Percentiles rank a stretch among this genome's conserved stretches.
These are phyloP conservation scores for Grammomys surdaster DNA, from an alignment of 2,113 vertebrate genomes.

Conservation along the genomic window DNA sequence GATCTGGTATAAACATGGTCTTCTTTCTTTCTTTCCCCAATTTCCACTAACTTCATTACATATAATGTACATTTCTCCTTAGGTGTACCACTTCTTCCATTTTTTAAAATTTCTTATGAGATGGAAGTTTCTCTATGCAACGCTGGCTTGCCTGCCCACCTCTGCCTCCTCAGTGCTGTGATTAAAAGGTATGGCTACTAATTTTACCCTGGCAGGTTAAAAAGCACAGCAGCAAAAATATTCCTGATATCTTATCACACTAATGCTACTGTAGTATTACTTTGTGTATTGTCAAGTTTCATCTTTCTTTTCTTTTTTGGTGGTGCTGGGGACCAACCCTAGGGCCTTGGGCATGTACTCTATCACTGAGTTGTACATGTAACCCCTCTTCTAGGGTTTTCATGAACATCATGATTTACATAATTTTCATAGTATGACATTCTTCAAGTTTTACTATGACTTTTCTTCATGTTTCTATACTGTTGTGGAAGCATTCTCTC, in stretches of 20 bases:
- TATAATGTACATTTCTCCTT: background rate
- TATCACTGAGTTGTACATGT: no score
- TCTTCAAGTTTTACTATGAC: background rate
- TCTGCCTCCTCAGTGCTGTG: background rate
- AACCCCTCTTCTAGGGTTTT: conserved; percentile 14
- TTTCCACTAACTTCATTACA: background rate
- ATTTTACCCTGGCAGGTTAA: background rate
- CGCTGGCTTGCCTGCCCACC: background rate
- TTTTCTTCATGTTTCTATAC: background rate
- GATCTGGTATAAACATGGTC: background rate
- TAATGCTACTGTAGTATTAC: background rate
- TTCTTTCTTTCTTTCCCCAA: background rate
- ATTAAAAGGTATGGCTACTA: background rate
- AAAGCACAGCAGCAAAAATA: background rate
- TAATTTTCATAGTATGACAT: background rate
- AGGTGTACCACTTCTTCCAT: background rate
- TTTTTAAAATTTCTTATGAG: background rate
- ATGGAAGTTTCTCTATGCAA: background rate
- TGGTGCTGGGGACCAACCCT: background rate
- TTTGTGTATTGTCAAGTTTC: conserved; percentile 22
- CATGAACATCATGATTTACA: background rate
- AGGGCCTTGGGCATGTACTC: background rate
- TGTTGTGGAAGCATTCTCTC: background rate
- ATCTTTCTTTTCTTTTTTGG: background rate
- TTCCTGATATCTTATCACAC: background rate